Base-by-base conservation (phyloP, 64 coral and sea anemone genomes). In the Porites lutea region DNA sequence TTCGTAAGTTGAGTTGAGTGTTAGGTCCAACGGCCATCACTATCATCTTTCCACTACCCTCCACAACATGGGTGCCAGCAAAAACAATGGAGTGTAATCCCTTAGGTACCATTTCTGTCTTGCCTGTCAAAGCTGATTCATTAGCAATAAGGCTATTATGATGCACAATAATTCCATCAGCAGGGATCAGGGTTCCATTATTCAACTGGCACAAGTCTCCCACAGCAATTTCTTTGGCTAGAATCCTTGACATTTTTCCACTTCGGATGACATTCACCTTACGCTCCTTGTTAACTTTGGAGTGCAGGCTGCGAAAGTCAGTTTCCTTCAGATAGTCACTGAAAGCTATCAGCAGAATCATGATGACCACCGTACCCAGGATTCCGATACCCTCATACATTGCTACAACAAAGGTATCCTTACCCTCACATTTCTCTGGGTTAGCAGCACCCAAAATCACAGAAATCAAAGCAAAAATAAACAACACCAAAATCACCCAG, bases 311-410 rank as follows among this genome's bases (percentile, higher is more conserved):
- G 15, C 82, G 82, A 15, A 94, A 97, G 78, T 94, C 92, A 59
- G 68, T 65, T 77, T 97, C 95, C 46, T 86, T 85, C 5, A 97
- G 75, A 77, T 82, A 97, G 77, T 94, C 92, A 64, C 95, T 97
- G 13, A 97, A 86, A 72, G 95, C 92, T 3, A 82, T 91, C 23
- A 97, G 64, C 67, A 94, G 21, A 64, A 97, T 83, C 95, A 97
- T 94, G 22, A 94, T 66, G 1, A 91, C 59, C 12, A 90, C 88
- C 20, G 90, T 97, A 48, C 48, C 80, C 75, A 97, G 88, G 47
- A 97, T 88, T 62, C 95, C 95, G 20, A 97, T 90, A 13, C 95
- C 95, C 79, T 97, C 95, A 6, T 93, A 90, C 95, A 92, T 94
- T 57, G 89, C 95, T 5, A 94, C 59, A 49, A 64, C 84, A 47